Percentiles rank a stretch among this genome's conserved stretches.
These are phyloP conservation scores for Pammene aurita DNA, from an alignment of 2,888 invertebrate species.

Conservation along the genomic window DNA sequence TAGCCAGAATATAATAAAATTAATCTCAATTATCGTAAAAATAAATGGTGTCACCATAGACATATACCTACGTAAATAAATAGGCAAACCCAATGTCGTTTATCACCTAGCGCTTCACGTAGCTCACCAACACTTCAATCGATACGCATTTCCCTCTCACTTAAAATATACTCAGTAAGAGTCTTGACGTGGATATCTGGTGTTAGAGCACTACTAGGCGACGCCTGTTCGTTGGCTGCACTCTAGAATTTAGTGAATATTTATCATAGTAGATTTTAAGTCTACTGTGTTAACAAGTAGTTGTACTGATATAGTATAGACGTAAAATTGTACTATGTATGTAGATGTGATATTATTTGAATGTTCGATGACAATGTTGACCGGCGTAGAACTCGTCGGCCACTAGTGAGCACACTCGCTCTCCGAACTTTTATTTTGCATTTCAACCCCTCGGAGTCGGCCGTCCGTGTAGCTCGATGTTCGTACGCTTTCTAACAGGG, in stretches of 20 bases:
- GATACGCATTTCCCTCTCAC: slow-evolving; percentile 45
- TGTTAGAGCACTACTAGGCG: slow-evolving; percentile 39
- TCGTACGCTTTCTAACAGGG: slow-evolving; percentile 42
- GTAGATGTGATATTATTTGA: slow-evolving; percentile 59
- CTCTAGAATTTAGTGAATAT: slow-evolving; percentile 54
- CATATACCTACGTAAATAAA: slow-evolving; percentile 49
- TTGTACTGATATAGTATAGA: slow-evolving; percentile 32
- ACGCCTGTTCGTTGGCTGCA: slow-evolving; percentile 52
- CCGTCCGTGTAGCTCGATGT: slow-evolving; percentile 38
- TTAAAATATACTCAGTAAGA: slow-evolving; percentile 40
- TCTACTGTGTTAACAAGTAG: slow-evolving; percentile 38
- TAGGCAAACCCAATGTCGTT: slow-evolving; percentile 49
- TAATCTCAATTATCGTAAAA: slow-evolving; percentile 35
- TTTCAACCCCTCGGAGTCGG: slow-evolving; percentile 48
- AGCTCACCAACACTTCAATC: slow-evolving; percentile 51
- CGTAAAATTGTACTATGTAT: slow-evolving; percentile 33
- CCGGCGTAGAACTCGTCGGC: slow-evolving; percentile 53
- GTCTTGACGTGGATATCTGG: slow-evolving; percentile 41
- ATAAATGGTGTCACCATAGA: slow-evolving; percentile 37
- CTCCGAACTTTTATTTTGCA: slow-evolving; percentile 40
- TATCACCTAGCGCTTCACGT: slow-evolving; percentile 69
- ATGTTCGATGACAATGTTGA: slow-evolving; percentile 82
- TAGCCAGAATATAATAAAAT: slow-evolving; percentile 39
- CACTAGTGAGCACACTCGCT: slow-evolving; percentile 40
- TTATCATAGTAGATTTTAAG: slow-evolving; percentile 38